Conservation (phyloP, 2,113 vertebrate genomes). For the Osmerus mordax region DNA sequence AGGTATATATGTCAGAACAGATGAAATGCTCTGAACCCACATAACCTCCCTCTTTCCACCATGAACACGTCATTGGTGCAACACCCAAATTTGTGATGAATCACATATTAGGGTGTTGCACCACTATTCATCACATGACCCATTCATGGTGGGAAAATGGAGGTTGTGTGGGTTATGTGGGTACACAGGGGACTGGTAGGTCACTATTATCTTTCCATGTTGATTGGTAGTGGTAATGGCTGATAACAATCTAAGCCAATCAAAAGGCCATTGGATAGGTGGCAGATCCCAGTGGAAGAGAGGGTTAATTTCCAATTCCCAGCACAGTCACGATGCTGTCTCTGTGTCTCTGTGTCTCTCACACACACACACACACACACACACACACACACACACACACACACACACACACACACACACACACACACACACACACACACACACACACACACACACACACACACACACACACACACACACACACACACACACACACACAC, state of each 20-base stretch:
- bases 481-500: constrained; percentile 14
- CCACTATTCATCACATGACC: background rate
- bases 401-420: constrained; percentile 9
- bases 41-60: background rate
- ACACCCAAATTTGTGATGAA: background rate
- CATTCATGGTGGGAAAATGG: too few species aligned
- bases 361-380: background rate
- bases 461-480: background rate
- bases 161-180: background rate
- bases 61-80: background rate
- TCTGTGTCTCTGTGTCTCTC: too few species aligned
- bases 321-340: constrained; percentile 32
- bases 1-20: background rate
- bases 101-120: too few species aligned
- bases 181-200: background rate
- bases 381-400: background rate
- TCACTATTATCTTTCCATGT: constrained; percentile 40
- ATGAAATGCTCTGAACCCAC: background rate
- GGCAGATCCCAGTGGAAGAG: constrained; percentile 51
- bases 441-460: constrained; percentile 10
- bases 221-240: constrained; percentile 41
- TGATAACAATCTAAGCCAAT: constrained; percentile 66
- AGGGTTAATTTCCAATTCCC: constrained; percentile 53
- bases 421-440: background rate
- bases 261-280: constrained; percentile 40